Conservation (phyloP, 2,888 invertebrate genomes). For the Stratiomys singularior region DNA sequence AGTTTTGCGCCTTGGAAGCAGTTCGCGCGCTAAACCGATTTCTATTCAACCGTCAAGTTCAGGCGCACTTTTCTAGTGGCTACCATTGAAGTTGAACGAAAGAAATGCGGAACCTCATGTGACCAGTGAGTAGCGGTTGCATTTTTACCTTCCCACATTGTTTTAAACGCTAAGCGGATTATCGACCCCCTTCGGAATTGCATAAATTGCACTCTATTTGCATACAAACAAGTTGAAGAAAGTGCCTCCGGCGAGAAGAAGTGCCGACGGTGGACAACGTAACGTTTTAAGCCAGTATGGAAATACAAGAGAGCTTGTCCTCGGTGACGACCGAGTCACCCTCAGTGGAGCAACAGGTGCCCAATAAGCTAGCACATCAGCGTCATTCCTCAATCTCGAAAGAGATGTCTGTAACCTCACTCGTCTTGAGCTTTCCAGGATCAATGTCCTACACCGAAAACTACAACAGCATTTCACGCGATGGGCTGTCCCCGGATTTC, state of each 20-base stretch:
- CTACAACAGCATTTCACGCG: constrained; percentile 53
- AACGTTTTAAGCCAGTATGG: neutral
- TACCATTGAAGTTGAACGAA: neutral
- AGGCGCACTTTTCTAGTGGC: neutral
- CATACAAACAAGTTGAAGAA: neutral
- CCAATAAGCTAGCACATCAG: constrained; percentile 58
- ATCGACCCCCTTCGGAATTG: neutral
- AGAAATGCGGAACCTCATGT: neutral
- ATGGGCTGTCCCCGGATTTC: constrained; percentile 55
- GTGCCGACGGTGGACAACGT: neutral
- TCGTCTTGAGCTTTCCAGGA: constrained; percentile 60
- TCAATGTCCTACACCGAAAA: constrained; percentile 48
- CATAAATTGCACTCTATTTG: neutral
- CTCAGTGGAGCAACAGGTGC: constrained; percentile 48
- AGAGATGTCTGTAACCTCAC: constrained; percentile 63
- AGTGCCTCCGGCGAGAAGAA: neutral
- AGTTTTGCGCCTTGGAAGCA: constrained; percentile 5
- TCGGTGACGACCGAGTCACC: neutral
- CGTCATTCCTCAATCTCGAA: constrained; percentile 62
- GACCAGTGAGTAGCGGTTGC: neutral
- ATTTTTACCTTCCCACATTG: neutral
- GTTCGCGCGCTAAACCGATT: neutral
- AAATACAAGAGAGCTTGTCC: constrained; percentile 8
- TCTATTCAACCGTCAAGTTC: neutral
- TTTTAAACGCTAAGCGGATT: constrained; percentile 12